Evolutionary conservation across 1,140 invertebrate genomes (phyloP), one percentile per base, ranked within the genome.

Genomic region (Bombus huntii): DNA sequence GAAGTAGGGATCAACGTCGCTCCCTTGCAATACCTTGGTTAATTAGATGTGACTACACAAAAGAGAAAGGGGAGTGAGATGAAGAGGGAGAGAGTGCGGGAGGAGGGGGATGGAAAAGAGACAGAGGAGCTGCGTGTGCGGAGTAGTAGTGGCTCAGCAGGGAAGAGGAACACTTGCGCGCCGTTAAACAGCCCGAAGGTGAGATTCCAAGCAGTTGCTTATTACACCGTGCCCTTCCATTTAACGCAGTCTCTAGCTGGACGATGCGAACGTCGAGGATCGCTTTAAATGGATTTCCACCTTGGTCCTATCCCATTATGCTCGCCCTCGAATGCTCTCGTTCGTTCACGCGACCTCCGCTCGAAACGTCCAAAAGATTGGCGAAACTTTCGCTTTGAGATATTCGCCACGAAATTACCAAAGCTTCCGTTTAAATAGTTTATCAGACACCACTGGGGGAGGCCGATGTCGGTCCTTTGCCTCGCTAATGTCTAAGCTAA

Each of bases 11-110:
- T 83, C 78, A 82, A 85, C 89, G 70, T 44, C 66, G 70, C 34
- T 62, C 71, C 65, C 79, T 68, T 66, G 73, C 75, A 68, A 85
- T 90, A 81, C 70, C 77, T 84, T n/a, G 66, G 70, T 80, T 90
- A 90, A 90, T 90, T 90, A 90, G 75, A 90, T 90, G 77, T 70
- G 73, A 88, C 86, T 90, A 73, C 70, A 88, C 86, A 86, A 90
- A 90, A 90, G 89, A 81, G 79, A 68, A 70, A 5, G 44, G 39
- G 31, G 31, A 53, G 79, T 57, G 68, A 10, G 59, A 25, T 2
- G 28, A 2, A 18, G 57, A 37, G 66, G 59, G 81, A 22, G n/a
- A 65, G 18, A 53, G 5, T 53, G 6, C 47, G 18, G 47, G 15
- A 53, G 47, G 2, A 53, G 18, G 47, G 47, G 47, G 47, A 22